A percentile compares a stretch with the other conserved stretches of the same genome.
Evolutionary conservation across 1,140 invertebrate genomes (phyloP).

Genomic region (Oedothorax gibbosus): DNA sequence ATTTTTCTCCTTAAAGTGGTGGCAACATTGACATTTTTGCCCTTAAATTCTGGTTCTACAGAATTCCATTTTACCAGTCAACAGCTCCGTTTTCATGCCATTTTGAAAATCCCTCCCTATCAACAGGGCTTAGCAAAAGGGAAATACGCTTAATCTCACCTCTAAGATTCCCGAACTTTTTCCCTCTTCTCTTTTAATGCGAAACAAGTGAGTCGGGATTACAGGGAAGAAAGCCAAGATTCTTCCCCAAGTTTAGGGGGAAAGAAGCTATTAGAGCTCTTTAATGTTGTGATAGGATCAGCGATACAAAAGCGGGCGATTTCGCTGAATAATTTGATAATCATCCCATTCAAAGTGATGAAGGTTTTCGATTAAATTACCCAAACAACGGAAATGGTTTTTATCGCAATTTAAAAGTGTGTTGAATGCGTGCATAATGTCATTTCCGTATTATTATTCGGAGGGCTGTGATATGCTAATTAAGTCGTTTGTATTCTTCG

Average conservation of each 20-base stretch:
- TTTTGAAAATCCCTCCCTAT: conserved; percentile 20
- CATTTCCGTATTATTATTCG: no score
- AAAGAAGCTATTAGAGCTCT: conserved; percentile 11
- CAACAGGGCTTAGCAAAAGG: conserved; percentile 11
- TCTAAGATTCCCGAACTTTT: conserved; percentile 12
- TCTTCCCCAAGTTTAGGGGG: not conserved
- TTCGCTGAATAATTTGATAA: not conserved
- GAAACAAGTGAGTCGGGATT: conserved; percentile 33
- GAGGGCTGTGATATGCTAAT: no score
- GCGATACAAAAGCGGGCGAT: not conserved
- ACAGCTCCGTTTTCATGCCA: not conserved
- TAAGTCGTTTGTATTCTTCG: no score
- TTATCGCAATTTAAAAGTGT: no score
- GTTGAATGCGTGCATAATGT: no score
- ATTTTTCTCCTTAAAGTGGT: no score
- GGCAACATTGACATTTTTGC: no score
- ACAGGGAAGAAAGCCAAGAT: not conserved
- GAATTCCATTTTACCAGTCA: not conserved
- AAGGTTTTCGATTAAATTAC: not conserved
- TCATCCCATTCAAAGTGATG: not conserved
- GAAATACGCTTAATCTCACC: conserved; percentile 31
- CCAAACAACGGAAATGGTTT: no score
- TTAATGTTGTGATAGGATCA: conserved; percentile 10
- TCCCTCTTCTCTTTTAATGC: not conserved
- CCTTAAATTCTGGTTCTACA: no score